These are phyloP conservation scores for Dendrocincla fuliginosa DNA, from an alignment of 2,797 vertebrate genomes.

Conservation along the genomic window DNA sequence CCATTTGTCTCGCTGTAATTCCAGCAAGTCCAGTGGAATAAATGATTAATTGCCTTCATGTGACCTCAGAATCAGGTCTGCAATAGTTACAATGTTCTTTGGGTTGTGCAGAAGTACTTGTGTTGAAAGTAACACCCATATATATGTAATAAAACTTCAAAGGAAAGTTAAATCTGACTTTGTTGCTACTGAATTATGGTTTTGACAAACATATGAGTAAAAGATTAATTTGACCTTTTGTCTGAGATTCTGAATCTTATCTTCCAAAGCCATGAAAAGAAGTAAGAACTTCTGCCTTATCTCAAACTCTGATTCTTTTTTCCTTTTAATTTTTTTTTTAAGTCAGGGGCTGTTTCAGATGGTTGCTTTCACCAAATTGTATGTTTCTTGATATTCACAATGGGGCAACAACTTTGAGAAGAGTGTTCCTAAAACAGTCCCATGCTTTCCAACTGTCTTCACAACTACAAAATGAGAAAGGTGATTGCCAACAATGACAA, in stretches of 20 bases:
- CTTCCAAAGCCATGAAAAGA: conserved; percentile 17
- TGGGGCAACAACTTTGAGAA: not conserved
- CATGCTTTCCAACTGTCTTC: not conserved
- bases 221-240: conserved; percentile 20
- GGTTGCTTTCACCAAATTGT: not conserved
- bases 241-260: conserved; percentile 1
- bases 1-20: conserved; percentile 28
- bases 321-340: not conserved
- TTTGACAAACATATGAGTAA: not conserved
- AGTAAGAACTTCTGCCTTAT: conserved; percentile 11
- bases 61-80: conserved; percentile 4
- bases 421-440: not conserved
- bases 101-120: not conserved
- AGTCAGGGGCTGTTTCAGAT: not conserved
- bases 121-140: not conserved
- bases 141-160: not conserved
- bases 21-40: conserved; percentile 9
- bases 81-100: not conserved
- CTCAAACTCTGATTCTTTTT: not conserved
- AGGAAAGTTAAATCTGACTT: not conserved
- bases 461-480: not conserved
- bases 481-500: not conserved
- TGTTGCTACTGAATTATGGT: not conserved
- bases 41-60: not conserved
- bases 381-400: accelerated